phyloP scores from a whole-genome alignment of 2,888 invertebrate genomes.

The Myopa testacea region DNA sequence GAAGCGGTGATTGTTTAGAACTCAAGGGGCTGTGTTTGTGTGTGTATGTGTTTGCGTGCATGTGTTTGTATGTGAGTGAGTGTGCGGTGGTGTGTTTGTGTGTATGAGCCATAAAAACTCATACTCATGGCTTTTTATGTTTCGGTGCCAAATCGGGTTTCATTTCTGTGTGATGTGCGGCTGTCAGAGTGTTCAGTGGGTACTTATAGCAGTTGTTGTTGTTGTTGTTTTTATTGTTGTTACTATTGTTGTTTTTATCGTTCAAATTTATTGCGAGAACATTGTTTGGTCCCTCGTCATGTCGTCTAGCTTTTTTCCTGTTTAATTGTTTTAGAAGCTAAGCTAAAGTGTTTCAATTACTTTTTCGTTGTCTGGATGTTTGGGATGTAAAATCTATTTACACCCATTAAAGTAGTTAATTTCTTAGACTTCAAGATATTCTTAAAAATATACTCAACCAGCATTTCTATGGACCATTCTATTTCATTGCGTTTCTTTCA shows the following conservation, averaged over 20 bases:
- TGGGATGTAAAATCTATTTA: too few relatives aligned
- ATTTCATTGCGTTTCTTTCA: background rate
- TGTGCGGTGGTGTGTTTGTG: background rate
- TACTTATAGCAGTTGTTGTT: background rate
- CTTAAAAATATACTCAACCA: too few relatives aligned
- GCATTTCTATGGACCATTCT: too few relatives aligned
- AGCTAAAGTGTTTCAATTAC: background rate
- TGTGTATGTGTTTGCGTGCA: constrained; percentile 3
- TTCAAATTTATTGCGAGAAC: background rate
- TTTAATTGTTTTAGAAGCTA: background rate
- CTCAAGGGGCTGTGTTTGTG: constrained; percentile 8
- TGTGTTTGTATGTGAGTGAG: background rate
- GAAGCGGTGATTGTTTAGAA: background rate
- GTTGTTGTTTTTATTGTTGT: background rate
- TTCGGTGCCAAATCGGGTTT: background rate
- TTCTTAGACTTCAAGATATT: too few relatives aligned
- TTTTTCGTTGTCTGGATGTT: background rate
- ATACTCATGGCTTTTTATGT: background rate
- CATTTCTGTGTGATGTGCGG: background rate
- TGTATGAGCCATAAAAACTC: background rate
- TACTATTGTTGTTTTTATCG: background rate
- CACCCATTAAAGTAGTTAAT: too few relatives aligned
- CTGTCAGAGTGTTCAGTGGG: background rate
- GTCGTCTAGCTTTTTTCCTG: background rate
- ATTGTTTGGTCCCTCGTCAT: background rate